A percentile compares a stretch with the other conserved stretches of the same genome.
phyloP scores from a whole-genome alignment of 2,113 vertebrate species.

The Pheucticus melanocephalus region DNA sequence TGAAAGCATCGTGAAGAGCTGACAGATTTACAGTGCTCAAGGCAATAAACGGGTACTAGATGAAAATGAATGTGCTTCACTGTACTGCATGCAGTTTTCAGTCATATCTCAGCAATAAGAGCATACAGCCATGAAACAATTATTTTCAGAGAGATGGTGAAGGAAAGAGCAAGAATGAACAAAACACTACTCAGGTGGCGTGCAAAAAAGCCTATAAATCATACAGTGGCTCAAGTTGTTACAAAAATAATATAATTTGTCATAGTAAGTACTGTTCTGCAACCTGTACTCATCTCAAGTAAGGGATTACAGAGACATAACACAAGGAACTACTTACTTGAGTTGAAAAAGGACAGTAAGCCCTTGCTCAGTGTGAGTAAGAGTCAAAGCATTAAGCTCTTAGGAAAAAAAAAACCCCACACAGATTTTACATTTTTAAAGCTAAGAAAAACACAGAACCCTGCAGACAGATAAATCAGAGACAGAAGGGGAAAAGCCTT shows the following conservation, averaged over 20 bases:
- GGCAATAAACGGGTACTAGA: conserved; percentile 77
- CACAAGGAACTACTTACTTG: neutral
- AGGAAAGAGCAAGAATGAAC: conserved; percentile 18
- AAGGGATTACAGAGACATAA: neutral
- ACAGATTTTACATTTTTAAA: neutral
- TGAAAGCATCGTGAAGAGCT: conserved; percentile 79
- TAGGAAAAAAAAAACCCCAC: neutral
- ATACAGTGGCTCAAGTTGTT: neutral
- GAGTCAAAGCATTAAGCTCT: neutral
- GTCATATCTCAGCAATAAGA: conserved; percentile 67
- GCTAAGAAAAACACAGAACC: neutral
- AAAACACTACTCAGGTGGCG: neutral
- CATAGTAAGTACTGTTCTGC: neutral
- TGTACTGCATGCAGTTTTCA: conserved; percentile 61
- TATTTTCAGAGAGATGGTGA: conserved; percentile 51
- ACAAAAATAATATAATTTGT: conserved; percentile 19
- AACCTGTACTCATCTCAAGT: neutral
- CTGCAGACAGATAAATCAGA: neutral
- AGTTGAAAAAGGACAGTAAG: neutral
- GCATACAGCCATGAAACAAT: conserved; percentile 65
- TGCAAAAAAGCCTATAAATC: conserved; percentile 21
- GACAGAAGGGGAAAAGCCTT: neutral
- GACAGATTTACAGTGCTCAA: conserved; percentile 84
- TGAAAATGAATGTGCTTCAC: conserved; percentile 74
- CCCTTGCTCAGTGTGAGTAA: neutral